Base-by-base conservation (phyloP, 2,888 invertebrate species). In the Apoda limacodes region DNA sequence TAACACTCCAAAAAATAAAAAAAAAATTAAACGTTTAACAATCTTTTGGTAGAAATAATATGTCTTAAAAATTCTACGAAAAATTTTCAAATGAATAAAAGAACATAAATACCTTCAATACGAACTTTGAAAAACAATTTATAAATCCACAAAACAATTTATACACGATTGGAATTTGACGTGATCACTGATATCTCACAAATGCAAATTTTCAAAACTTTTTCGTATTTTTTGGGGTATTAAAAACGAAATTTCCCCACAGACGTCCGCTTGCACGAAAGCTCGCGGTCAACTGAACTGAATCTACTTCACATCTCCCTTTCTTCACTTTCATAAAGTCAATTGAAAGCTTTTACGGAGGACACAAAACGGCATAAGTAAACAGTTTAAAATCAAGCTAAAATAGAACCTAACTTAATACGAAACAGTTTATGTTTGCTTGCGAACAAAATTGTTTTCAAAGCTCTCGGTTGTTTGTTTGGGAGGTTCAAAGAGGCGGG, bases 401-500 rank as follows among this genome's bases (percentile, higher is more conserved):
- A 52, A 35, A 45, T 39, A 37, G 9, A 31, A 36, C 32, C 35
- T 22, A 55, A 40, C 15, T 2, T 0, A 0, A 0, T 1, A 1
- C 0, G 0, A 1, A 30, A 55, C 33, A 32, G 33, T 22, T 27
- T 9, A 35, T 28, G 50, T 35, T 58, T 1, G 21, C 2, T 11
- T 19, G 23, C 3, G 10, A 19, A 12, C 5, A 41, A 62, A 58
- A 50, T 59, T 78, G 76, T 78, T 80, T 76, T 76, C 67, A 65
- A 74, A 74, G 69, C 71, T 60, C 67, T 69, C 55, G 50, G 59
- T 60, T 78, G 74, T 80, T 80, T 80, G 78, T 78, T 80, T 80
- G 80, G 80, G 78, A 76, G 78, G 78, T 75, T 62, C 76, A 55
- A 70, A 69, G 70, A 78, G 80, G 80, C 80, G 80, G 78, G 78